Percentiles rank a stretch among this genome's conserved stretches.
These are phyloP conservation scores for Spongia lamella DNA, from an alignment of 37 sponge, comb jelly and placozoan genomes.

Conservation along the genomic window DNA sequence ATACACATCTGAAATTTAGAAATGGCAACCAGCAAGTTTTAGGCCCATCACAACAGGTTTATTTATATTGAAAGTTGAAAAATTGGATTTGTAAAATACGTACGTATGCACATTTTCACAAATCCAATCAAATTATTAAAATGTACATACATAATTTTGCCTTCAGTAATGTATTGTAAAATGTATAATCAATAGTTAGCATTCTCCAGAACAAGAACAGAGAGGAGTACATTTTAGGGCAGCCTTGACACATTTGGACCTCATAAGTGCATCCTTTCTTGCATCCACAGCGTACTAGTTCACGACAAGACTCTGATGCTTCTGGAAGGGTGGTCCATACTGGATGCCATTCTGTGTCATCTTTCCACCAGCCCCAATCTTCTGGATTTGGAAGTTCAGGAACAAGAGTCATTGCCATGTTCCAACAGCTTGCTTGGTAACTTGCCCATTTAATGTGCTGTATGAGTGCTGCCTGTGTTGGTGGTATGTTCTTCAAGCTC, in stretches of 20 bases:
- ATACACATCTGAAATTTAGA: too few relatives aligned
- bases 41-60: too few relatives aligned
- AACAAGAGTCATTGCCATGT: constrained; percentile 13
- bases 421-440: constrained; percentile 14
- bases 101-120: too few relatives aligned
- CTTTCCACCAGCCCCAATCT: constrained; percentile 6
- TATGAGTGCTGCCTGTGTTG: constrained; percentile 31
- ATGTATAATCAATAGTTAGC: too few relatives aligned
- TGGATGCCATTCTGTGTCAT: not conserved
- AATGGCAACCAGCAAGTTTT: too few relatives aligned
- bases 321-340: not conserved
- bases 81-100: too few relatives aligned
- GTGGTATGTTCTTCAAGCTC: constrained; percentile 22
- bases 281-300: not conserved
- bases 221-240: not conserved
- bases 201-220: too few relatives aligned
- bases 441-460: constrained; percentile 20
- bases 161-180: too few relatives aligned
- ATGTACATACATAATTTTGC: too few relatives aligned
- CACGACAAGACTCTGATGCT: constrained; percentile 1
- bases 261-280: not conserved
- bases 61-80: too few relatives aligned
- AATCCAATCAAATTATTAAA: too few relatives aligned
- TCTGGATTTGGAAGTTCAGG: constrained; percentile 22
- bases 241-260: not conserved